A percentile compares a stretch with the other conserved stretches of the same genome.
These are phyloP conservation scores for Parnassius orleans DNA, from an alignment of 2,888 invertebrate genomes.

Conservation along the genomic window DNA sequence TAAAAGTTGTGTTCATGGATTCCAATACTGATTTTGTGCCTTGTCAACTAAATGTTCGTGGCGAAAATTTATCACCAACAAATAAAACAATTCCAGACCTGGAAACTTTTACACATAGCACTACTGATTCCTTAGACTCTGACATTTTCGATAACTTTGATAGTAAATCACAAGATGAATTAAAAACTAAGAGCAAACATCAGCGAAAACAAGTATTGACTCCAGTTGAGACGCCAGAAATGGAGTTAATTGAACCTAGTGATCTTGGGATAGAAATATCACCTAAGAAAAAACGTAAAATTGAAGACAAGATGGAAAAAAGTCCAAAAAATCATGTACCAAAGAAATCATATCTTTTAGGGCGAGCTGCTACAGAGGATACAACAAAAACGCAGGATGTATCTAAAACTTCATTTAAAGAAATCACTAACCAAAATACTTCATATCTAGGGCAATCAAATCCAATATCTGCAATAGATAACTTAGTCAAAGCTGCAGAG, in stretches of 20 bases:
- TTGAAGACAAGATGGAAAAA: slow-evolving; percentile 61
- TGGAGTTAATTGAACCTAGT: slow-evolving; percentile 69
- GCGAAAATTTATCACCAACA: slow-evolving; percentile 59
- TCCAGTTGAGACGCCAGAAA: slow-evolving; percentile 67
- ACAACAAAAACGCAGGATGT: slow-evolving; percentile 39
- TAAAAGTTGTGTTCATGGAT: slow-evolving; percentile 70
- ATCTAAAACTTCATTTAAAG: slow-evolving; percentile 40
- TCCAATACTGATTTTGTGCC: slow-evolving; percentile 52
- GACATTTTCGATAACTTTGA: slow-evolving; percentile 55
- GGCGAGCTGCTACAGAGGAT: slow-evolving; percentile 47
- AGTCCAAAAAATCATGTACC: slow-evolving; percentile 54
- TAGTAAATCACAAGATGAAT: slow-evolving; percentile 51
- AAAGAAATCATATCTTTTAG: slow-evolving; percentile 68
- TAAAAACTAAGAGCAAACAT: slow-evolving; percentile 65
- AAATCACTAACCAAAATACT: slow-evolving; percentile 42
- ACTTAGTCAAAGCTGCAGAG: slow-evolving; percentile 72
- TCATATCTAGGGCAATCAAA: slow-evolving; percentile 44
- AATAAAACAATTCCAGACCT: slow-evolving; percentile 45
- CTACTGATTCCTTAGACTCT: slow-evolving; percentile 59
- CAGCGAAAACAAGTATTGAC: slow-evolving; percentile 75
- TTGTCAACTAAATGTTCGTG: slow-evolving; percentile 58
- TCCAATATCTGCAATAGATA: slow-evolving; percentile 68
- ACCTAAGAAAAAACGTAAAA: slow-evolving; percentile 66
- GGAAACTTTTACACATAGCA: slow-evolving; percentile 42
- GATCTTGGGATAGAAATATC: slow-evolving; percentile 59